Evolutionary conservation across 2,888 invertebrate species (phyloP).

Genomic region (Lagria hirta): DNA sequence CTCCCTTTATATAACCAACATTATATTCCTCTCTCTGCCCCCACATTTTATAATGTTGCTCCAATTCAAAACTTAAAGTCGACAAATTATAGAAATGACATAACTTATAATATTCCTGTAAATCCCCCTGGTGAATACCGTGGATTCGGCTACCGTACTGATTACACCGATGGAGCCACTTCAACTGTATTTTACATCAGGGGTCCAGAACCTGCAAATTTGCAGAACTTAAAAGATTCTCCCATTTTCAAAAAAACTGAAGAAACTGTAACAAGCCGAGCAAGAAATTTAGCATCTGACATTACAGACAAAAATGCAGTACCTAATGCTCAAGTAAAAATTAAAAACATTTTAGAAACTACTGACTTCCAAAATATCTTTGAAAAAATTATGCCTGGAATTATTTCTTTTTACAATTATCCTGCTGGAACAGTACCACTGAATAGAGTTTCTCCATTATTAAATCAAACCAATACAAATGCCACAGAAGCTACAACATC

Average conservation of each 20-base stretch:
- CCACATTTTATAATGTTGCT: slow-evolving; percentile 18
- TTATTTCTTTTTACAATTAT: slow-evolving; percentile 31
- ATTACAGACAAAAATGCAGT: slow-evolving; percentile 34
- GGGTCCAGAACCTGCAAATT: slow-evolving; percentile 36
- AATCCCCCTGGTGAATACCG: slow-evolving; percentile 25
- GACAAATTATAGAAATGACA: too few relatives aligned
- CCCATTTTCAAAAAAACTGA: slow-evolving; percentile 7
- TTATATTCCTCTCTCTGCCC: too few relatives aligned
- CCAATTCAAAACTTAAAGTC: slow-evolving; percentile 1
- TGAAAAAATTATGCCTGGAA: slow-evolving; percentile 16
- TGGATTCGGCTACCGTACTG: slow-evolving; percentile 45
- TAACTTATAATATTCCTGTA: slow-evolving; percentile 11
- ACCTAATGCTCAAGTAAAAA: slow-evolving; percentile 17
- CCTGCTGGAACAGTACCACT: slow-evolving; percentile 26
- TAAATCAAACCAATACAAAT: slow-evolving; percentile 7
- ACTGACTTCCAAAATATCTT: slow-evolving; percentile 25
- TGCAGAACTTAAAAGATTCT: slow-evolving; percentile 21
- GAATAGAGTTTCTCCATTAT: not conserved
- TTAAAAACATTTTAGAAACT: slow-evolving; percentile 20
- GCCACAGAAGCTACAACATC: slow-evolving; percentile 7
- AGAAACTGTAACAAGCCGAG: slow-evolving; percentile 12
- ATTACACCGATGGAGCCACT: slow-evolving; percentile 39
- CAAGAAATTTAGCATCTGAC: slow-evolving; percentile 38
- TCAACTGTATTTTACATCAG: slow-evolving; percentile 43
- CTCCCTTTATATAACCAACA: too few relatives aligned